Base-by-base conservation (phyloP, 2,113 vertebrate species). In the Pardalotus punctatus region DNA sequence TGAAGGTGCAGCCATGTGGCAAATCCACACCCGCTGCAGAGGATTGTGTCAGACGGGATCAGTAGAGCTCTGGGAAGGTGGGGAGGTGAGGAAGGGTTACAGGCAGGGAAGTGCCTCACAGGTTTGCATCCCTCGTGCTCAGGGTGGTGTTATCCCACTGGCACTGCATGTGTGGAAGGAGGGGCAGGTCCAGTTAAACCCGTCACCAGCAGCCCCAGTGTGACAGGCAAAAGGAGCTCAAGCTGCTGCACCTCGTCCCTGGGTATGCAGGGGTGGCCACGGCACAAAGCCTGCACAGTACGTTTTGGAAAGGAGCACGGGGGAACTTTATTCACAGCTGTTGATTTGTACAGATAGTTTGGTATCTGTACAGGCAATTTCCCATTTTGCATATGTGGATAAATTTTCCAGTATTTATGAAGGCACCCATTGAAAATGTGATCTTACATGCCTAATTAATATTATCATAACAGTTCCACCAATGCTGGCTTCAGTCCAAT, bases 381-480 rank as follows among this genome's bases (percentile, higher is more conserved):
- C 81, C 45, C 60, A 22, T 81, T 95, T 90, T 92, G 60, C 72
- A 61, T 81, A 45, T 33, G 33, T 88, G 72, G 85, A 19, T 94
- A 88, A 85, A 72, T 91, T 79, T 85, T 90, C 15, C 50, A 29
- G 38, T 60, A 48, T 96, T 93, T 93, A 71, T 83, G 92, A 90
- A 92, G 77, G 76, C 80, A 40, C 27, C 72, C 83, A 88, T 64
- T 96, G 96, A 93, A 95, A 95, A 94, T 93, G 90, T 86, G 93
- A 94, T 95, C 94, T 95, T 93, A 92, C 88, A 48, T 81, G 80
- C 82, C 82, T 93, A 86, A 95, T 96, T 96, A 96, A 94, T 94
- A 81, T 96, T 90, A 90, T 95, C 88, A 38, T 92, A 95, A 88
- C 85, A 81, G 90, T 94, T 92, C 88, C 43, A 86, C 94, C 86